Percentiles rank a stretch among this genome's conserved stretches.
These are phyloP conservation scores for Eptesicus fuscus DNA, from an alignment of 2,113 vertebrate genomes.

Conservation along the genomic window DNA sequence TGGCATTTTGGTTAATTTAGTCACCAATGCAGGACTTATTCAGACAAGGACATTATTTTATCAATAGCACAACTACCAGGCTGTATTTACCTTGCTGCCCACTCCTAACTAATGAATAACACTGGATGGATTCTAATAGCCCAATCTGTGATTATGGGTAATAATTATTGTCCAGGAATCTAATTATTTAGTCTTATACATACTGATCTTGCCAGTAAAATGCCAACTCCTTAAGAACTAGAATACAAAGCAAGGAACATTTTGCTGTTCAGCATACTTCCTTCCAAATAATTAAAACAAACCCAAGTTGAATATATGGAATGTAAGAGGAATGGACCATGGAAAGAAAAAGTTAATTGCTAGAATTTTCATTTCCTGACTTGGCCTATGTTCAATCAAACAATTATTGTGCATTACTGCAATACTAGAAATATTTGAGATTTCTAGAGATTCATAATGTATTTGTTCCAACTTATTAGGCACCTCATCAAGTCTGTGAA, in stretches of 20 bases:
- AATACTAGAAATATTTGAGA: slow-evolving; percentile 68
- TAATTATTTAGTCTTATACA: slow-evolving; percentile 10
- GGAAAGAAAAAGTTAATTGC: slow-evolving; percentile 72
- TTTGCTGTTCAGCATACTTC: slow-evolving; percentile 49
- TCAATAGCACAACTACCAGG: not conserved
- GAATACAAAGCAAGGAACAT: slow-evolving; percentile 38
- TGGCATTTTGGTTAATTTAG: not conserved
- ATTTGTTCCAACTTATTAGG: slow-evolving; percentile 71
- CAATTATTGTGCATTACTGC: slow-evolving; percentile 63
- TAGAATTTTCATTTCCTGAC: slow-evolving; percentile 75
- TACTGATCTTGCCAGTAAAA: slow-evolving; percentile 18
- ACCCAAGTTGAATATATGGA: slow-evolving; percentile 55
- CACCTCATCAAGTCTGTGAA: slow-evolving; percentile 62
- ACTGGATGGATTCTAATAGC: not conserved
- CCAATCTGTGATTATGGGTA: not conserved
- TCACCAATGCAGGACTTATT: not conserved
- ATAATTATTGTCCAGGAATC: slow-evolving; percentile 22
- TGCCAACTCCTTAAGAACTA: slow-evolving; percentile 19
- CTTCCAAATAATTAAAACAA: slow-evolving; percentile 67
- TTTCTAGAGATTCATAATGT: slow-evolving; percentile 66
- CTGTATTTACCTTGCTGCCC: not conserved
- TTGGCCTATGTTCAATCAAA: slow-evolving; percentile 68
- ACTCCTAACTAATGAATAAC: not conserved
- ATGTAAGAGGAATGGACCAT: slow-evolving; percentile 53
- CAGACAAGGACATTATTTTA: not conserved